phyloP scores from a whole-genome alignment of 2,888 invertebrate species.

The Agriopis marginaria region DNA sequence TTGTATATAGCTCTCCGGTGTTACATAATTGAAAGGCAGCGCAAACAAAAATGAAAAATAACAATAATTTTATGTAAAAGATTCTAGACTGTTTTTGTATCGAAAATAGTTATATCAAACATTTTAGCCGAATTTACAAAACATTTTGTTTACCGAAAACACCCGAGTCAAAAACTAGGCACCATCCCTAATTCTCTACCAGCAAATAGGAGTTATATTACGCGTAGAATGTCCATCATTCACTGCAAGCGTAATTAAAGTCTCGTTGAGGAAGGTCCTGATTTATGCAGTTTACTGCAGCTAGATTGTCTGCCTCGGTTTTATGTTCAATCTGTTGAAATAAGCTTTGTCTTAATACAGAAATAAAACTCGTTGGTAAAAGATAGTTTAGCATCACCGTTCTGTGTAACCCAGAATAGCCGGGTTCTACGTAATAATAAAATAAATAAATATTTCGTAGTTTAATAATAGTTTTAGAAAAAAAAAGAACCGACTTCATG shows the following conservation, averaged over 20 bases:
- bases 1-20: too few species aligned
- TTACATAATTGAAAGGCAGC: too few species aligned
- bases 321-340: constrained; percentile 17
- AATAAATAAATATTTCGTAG: too few species aligned
- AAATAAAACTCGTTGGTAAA: background rate
- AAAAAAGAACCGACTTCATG: too few species aligned
- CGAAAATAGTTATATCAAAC: background rate
- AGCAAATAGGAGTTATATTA: constrained; percentile 24
- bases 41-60: too few species aligned
- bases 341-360: background rate
- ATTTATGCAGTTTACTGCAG: constrained; percentile 38
- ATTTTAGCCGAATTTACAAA: background rate
- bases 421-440: too few species aligned
- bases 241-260: constrained; percentile 41
- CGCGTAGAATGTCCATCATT: constrained; percentile 37
- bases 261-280: constrained; percentile 42
- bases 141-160: background rate
- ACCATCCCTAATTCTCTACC: constrained; percentile 1
- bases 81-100: background rate
- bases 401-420: too few species aligned
- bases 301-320: constrained; percentile 7
- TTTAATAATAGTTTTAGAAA: too few species aligned
- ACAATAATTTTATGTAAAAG: too few species aligned
- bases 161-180: background rate
- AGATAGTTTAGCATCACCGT: background rate